Base-by-base conservation (phyloP, 2,797 vertebrate species). In the Lutra lutra region DNA sequence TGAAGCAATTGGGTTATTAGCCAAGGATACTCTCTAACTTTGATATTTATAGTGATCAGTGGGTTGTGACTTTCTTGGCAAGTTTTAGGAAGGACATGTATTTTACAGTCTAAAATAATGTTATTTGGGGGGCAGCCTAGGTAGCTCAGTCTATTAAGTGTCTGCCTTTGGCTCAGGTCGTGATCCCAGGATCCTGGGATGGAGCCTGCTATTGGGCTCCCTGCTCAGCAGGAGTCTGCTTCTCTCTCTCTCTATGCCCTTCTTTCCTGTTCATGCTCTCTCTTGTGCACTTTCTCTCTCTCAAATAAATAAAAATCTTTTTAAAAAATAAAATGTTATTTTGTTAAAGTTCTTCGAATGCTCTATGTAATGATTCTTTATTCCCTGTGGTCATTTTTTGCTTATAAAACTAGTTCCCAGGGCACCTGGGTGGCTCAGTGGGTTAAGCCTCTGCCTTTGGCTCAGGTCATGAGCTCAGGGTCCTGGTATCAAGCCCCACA, bases 281-380 rank as follows among this genome's bases (percentile, higher is more conserved):
- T n/a, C 15, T 66, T 15, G 3, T 15, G 15, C 15, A 66, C 32
- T 18, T 14, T n/a, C 64, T n/a, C 15, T 66, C 29, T n/a, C 29
- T 32, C 60, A 32, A 32, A 62, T 62, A 66, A 66, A 66, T n/a
- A 66, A 66, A 66, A n/a, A n/a, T n/a, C 14, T 66, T 66, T 23
- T 64, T 64, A 2, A n/a, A 66, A 66, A 66, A 72, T 64, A 98
- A 94, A 91, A 82, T 29, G 18, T 38, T 94, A 88, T 92, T 96
- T 94, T 96, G 27, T 73, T 96, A 32, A 98, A 98, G 79, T 97
- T 97, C 77, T 94, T 73, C 12, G 70, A 48, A 95, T 82, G 86
- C 60, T 98, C 83, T 60, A 6, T 93, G 64, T 32, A 97, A 89
- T 79, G 43, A 78, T 27, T 95, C 1, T 86, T 80, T 96, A 80